Base-by-base conservation (phyloP, 2,888 invertebrate genomes). In the Acrobeloides nanus region DNA sequence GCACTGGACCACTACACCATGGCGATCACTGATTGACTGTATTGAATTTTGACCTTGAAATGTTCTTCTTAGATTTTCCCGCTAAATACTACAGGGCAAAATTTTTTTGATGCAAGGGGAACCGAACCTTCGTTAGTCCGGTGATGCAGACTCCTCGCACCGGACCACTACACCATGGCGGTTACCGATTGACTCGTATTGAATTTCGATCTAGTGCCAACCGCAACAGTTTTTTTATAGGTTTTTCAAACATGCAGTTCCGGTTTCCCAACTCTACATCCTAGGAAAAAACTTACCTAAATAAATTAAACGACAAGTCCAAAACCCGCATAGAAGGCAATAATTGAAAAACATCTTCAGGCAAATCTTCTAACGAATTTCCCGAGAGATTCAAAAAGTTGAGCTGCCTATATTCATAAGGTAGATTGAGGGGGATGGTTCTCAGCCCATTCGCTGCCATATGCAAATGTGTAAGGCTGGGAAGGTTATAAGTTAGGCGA, bases 351-450 rank as follows among this genome's bases (percentile, higher is more conserved):
- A 68, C 43, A 44, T 64, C 62, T 41, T 61, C 61, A 2, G 70
- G 70, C 20, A 74, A 38, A n/a, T 46, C 62, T 79, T 79, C 27
- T 82, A 74, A 48, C 2, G 47, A 48, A 40, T 74, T 74, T 5
- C 59, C 57, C 25, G 69, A 68, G 21, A 74, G 42, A 45, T 73
- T 72, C 33, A 74, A 54, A 8, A 63, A 60, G 10, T 34, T 47
- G 18, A 74, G 48, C 15, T 64, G 59, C 23, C 54, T 53, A 39
- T 67, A 72, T 21, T 56, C 59, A 8, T 55, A 42, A 3, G 72
- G 69, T 25, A 66, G 55, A 17, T 46, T 46, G n/a, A 51, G 46
- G 0, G 72, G 71, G n/a, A 71, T 45, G 5, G 48, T 46, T n/a
- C 48, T 50, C 21, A 73, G 54, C 20, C 52, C 53, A 39, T 65